Base-by-base conservation (phyloP, 2,888 invertebrate genomes). In the Coelinius sp. region DNA sequence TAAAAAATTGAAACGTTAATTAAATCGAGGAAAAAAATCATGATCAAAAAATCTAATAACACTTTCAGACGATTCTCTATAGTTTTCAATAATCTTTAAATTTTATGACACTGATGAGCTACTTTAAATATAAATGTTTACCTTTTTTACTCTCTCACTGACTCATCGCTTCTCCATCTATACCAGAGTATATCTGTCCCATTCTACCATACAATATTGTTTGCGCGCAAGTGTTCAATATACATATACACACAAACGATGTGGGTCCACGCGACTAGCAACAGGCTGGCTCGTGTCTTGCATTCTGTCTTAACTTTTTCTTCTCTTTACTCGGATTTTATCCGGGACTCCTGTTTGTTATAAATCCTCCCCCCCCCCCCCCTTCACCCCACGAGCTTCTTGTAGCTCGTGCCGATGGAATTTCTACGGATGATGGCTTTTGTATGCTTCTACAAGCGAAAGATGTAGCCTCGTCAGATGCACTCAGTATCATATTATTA, bases 251-350 rank as follows among this genome's bases (percentile, higher is more conserved):
- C 75, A 75, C 73, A 75, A 64, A 74, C 73, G 75, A 14, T 35
- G 68, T 44, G 65, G 73, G 76, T 77, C 81, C 81, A 83, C 82
- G 80, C 80, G 79, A 80, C 78, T 83, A 83, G 85, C 85, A 85
- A 85, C 85, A 85, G 85, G 85, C 85, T 83, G 83, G 81, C 77
- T 76, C 75, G 73, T 77, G 74, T 78, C 78, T 82, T 80, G 76
- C 76, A 77, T 75, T 70, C 75, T 74, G 75, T 70, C 74, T 68
- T 68, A 17, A 56, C 65, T 64, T 63, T 73, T 69, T 64, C 56
- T n/a, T 27, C 44, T n/a, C 41, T 53, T 38, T 46, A 14, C 31
- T 59, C 35, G n/a, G 7, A 8, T 70, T 74, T 73, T 71, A 75
- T 76, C 78, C 73, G 72, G 53, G 70, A 74, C 70, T 63, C 56